Percentiles rank a stretch among this genome's conserved stretches.
Conservation (phyloP, 1,140 invertebrate species). For the Teleopsis dalmanni region DNA sequence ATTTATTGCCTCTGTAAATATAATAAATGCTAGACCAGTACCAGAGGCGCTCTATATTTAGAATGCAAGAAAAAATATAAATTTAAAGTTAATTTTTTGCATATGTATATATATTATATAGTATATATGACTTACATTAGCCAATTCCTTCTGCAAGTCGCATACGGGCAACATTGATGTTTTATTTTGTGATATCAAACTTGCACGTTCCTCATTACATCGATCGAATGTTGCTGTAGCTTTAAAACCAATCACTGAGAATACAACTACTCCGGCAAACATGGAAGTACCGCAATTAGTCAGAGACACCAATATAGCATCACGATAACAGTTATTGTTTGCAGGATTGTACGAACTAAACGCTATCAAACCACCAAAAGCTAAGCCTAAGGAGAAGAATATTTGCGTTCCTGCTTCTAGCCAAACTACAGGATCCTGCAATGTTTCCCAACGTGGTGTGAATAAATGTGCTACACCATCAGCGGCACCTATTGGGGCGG, state of each 20-base stretch:
- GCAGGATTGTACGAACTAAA: slow-evolving; percentile 92
- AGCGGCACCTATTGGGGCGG: slow-evolving; percentile 57
- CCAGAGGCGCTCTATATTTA: slow-evolving; percentile 80
- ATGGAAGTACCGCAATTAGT: slow-evolving; percentile 95
- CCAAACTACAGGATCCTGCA: slow-evolving; percentile 85
- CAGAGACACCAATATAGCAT: slow-evolving; percentile 87
- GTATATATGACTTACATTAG: slow-evolving; percentile 62
- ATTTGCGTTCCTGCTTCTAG: slow-evolving; percentile 94
- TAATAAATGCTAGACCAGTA: slow-evolving; percentile 89
- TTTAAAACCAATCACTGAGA: slow-evolving; percentile 95
- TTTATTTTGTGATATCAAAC: slow-evolving; percentile 48
- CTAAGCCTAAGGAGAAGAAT: slow-evolving; percentile 92
- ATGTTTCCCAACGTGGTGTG: slow-evolving; percentile 70
- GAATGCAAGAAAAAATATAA: background rate
- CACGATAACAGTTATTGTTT: slow-evolving; percentile 91
- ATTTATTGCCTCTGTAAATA: slow-evolving; percentile 94
- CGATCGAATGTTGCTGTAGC: slow-evolving; percentile 57
- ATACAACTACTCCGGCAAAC: slow-evolving; percentile 97
- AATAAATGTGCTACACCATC: slow-evolving; percentile 86
- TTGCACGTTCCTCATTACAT: slow-evolving; percentile 42
- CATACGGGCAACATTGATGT: slow-evolving; percentile 62
- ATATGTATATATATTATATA: background rate
- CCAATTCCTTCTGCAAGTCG: slow-evolving; percentile 77
- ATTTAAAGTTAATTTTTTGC: background rate
- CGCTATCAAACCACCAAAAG: slow-evolving; percentile 90